Base-by-base conservation (phyloP, 2,113 vertebrate genomes). In the Osmerus mordax region DNA sequence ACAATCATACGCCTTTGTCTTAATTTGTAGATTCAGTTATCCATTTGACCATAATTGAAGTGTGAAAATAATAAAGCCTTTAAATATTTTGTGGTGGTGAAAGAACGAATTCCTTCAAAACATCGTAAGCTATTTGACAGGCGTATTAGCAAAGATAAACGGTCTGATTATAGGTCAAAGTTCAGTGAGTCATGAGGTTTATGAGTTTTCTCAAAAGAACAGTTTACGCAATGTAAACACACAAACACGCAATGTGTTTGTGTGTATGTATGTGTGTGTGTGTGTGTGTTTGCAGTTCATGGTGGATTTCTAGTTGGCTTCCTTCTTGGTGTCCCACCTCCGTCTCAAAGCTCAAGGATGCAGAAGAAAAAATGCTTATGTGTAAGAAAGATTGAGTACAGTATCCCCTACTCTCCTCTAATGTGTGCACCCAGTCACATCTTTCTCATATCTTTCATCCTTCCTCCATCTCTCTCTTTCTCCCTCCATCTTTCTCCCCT, bases 261-360 rank as follows among this genome's bases (percentile, higher is more conserved):
- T 65, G n/a, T 65, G 36, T 63, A 18, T 59, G 56, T 19, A 0
- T 59, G 13, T 55, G 54, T 55, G 13, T 55, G 1, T 55, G 53
- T 55, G 16, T 13, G 53, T 15, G n/a, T 59, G 15, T 19, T 8
- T 59, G n/a, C 36, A 65, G 63, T 18, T 65, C 36, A 2, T 36
- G 63, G 63, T 65, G 63, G 63, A 65, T 65, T 16, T 65, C 63
- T 36, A 65, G 36, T 9, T 65, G 63, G 63, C 63, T 65, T 21
- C 92, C 92, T 0, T 62, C 90, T 64, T 93, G 92, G 92, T 86
- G 90, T 19, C 92, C 92, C 13, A 93, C 92, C 18, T 93, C 92
- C 23, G 87, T 90, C 86, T 89, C 91, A 28, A 90, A 90, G 21
- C 83, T 93, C 78, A 92, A 91, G 84, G 88, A 87, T 67, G 89